These are phyloP conservation scores for Oxycera nigricornis DNA, from an alignment of 2,888 invertebrate species.

Conservation along the genomic window DNA sequence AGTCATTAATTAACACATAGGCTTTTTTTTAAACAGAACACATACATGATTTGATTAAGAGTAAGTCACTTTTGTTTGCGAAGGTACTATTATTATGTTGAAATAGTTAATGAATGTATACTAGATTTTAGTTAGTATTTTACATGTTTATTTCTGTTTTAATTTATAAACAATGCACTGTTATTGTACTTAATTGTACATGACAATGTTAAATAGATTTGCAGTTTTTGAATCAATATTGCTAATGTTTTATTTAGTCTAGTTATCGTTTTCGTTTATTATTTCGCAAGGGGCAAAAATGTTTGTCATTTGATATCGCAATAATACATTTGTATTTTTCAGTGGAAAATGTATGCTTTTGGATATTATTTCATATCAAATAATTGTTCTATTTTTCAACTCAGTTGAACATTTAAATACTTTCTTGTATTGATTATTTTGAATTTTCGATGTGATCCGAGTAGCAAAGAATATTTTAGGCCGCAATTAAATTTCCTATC, in stretches of 20 bases:
- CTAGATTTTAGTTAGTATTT: conserved; percentile 6
- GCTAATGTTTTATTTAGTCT: background rate
- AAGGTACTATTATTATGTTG: background rate
- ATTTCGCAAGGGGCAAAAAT: no score
- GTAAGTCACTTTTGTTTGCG: background rate
- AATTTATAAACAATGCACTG: conserved; percentile 25
- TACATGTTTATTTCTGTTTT: conserved; percentile 9
- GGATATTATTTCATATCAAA: no score
- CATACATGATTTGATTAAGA: background rate
- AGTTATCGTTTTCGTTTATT: no score
- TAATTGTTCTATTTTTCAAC: no score
- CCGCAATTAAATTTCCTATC: no score
- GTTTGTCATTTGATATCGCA: no score
- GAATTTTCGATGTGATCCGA: no score
- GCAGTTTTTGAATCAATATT: background rate
- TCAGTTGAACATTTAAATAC: no score
- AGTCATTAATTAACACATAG: conserved; percentile 24
- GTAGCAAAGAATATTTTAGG: no score
- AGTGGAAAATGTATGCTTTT: no score
- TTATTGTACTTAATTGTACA: background rate
- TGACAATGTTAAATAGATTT: conserved; percentile 20
- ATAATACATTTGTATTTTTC: no score
- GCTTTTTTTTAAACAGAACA: conserved; percentile 7
- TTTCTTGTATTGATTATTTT: no score
- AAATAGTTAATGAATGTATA: conserved; percentile 2